phyloP scores from a whole-genome alignment of 2,113 vertebrate genomes.

The Uropsilus gracilis region DNA sequence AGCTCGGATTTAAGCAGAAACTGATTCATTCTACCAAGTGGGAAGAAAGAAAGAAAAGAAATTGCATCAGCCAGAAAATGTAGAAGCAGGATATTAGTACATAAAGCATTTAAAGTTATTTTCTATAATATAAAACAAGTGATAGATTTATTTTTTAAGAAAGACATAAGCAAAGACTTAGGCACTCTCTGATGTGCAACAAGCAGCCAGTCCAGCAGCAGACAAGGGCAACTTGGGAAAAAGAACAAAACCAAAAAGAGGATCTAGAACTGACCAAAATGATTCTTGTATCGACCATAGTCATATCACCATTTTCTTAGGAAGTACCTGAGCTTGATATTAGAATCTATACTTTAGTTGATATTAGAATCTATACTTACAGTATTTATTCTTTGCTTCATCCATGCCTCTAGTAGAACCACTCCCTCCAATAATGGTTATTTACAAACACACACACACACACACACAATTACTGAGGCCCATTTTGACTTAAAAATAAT shows the following conservation, averaged over 20 bases:
- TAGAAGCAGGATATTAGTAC: background rate
- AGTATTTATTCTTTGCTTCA: background rate
- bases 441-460: too few relatives aligned
- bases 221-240: background rate
- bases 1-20: slow-evolving; percentile 10
- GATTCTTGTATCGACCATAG: background rate
- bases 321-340: background rate
- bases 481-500: background rate
- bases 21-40: background rate
- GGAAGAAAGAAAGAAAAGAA: slow-evolving; percentile 20
- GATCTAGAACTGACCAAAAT: background rate
- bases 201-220: background rate
- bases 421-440: too few relatives aligned
- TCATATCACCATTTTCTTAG: background rate
- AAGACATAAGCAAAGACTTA: too few relatives aligned
- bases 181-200: background rate
- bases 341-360: too few relatives aligned
- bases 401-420: background rate
- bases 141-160: too few relatives aligned
- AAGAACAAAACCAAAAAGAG: background rate
- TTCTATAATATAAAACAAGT: too few relatives aligned
- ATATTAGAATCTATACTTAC: background rate
- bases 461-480: too few relatives aligned
- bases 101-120: too few relatives aligned
- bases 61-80: background rate